Evolutionary conservation across 2,113 vertebrate species (phyloP).

Genomic region (Labrus mixtus): DNA sequence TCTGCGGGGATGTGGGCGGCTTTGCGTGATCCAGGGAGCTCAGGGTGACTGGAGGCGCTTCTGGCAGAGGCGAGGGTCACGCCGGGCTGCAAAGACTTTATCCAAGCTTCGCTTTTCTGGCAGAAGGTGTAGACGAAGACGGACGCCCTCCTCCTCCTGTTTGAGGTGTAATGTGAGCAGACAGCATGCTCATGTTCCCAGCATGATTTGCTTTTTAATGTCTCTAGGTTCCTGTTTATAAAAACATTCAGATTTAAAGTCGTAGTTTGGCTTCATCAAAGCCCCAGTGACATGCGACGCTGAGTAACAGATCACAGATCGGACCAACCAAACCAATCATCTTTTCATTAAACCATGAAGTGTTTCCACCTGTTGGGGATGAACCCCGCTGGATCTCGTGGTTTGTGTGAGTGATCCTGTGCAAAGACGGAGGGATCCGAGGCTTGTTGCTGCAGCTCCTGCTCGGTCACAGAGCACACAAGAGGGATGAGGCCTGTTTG

Average conservation of each 20-base stretch:
- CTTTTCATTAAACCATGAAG: conserved; percentile 41
- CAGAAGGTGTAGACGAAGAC: neutral
- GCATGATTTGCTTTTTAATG: neutral
- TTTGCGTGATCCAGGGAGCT: conserved; percentile 55
- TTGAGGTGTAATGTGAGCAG: neutral
- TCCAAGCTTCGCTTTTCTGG: conserved; percentile 9
- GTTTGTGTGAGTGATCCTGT: conserved; percentile 15
- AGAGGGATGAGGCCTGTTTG: neutral
- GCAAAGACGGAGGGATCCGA: conserved; percentile 9
- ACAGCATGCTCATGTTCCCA: neutral
- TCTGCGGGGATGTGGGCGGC: conserved; percentile 66
- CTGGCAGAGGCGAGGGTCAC: conserved; percentile 41
- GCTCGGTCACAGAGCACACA: neutral
- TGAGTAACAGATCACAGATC: neutral
- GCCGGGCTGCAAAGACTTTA: conserved; percentile 19
- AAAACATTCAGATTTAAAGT: neutral
- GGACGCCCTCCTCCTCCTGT: neutral
- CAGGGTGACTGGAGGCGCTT: conserved; percentile 54
- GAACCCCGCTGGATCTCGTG: conserved; percentile 8
- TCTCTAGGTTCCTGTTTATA: neutral
- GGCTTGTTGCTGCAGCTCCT: conserved; percentile 15
- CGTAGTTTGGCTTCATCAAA: neutral
- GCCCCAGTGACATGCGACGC: neutral
- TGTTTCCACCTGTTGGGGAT: conserved; percentile 29
- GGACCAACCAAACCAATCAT: conserved; percentile 32